Percentiles rank a stretch among this genome's conserved stretches.
phyloP scores from a whole-genome alignment of 2,888 invertebrate species.

The Drepana falcataria region DNA sequence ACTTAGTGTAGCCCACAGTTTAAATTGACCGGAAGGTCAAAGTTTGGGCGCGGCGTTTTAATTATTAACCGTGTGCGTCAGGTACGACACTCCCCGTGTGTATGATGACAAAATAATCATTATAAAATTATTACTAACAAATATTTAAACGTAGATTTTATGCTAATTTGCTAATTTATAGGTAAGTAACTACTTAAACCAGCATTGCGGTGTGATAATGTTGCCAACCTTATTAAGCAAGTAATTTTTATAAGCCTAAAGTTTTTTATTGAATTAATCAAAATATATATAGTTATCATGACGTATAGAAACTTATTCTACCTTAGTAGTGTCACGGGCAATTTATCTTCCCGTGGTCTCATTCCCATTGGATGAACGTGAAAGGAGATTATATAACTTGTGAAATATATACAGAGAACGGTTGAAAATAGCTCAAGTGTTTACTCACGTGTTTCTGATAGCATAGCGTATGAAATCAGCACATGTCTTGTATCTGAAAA shows the following conservation, averaged over 20 bases:
- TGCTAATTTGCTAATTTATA: no score
- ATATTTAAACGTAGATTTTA: no score
- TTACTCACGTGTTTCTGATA: conserved; percentile 64
- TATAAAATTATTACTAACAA: no score
- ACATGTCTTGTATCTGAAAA: conserved; percentile 75
- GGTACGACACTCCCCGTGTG: not conserved
- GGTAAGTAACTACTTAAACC: no score
- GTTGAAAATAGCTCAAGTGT: not conserved
- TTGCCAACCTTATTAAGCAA: no score
- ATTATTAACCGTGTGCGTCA: not conserved
- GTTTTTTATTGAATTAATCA: no score
- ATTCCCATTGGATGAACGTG: not conserved
- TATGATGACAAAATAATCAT: not conserved
- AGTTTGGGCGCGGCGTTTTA: not conserved
- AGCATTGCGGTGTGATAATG: no score
- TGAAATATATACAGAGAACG: not conserved
- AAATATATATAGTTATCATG: no score
- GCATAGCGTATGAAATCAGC: conserved; percentile 72
- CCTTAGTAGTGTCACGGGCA: no score
- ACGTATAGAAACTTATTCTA: no score
- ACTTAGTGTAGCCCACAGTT: conserved; percentile 22
- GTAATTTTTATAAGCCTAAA: no score
- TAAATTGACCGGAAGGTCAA: conserved; percentile 21
- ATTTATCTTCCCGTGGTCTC: not conserved
- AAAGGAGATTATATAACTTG: not conserved